phyloP scores from a whole-genome alignment of 2,113 vertebrate species.

The Elephas maximus region DNA sequence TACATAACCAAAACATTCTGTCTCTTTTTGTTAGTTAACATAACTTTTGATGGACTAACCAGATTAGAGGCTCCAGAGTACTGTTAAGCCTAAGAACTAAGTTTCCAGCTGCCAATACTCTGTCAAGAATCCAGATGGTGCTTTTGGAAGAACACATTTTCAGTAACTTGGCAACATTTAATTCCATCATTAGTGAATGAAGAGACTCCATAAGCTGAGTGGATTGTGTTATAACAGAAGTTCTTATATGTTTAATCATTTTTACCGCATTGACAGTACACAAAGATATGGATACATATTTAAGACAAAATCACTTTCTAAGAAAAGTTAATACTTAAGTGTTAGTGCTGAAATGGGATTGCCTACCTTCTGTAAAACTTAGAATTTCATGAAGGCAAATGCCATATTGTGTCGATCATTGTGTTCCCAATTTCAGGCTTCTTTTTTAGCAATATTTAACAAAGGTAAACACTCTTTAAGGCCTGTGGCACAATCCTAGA shows the following conservation, averaged over 20 bases:
- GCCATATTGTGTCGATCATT: neutral
- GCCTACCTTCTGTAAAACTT: neutral
- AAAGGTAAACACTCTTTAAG: neutral
- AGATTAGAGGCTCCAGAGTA: slow-evolving; percentile 60
- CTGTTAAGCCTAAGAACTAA: slow-evolving; percentile 51
- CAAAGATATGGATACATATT: neutral
- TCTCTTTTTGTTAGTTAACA: slow-evolving; percentile 44
- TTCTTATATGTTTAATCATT: slow-evolving; percentile 40
- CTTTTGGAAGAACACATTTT: slow-evolving; percentile 68
- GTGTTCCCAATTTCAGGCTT: neutral
- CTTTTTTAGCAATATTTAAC: neutral
- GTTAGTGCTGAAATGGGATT: neutral
- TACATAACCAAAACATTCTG: neutral
- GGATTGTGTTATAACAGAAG: neutral
- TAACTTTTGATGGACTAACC: slow-evolving; percentile 61
- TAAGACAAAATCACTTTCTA: slow-evolving; percentile 7
- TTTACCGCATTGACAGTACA: neutral
- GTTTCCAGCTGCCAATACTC: slow-evolving; percentile 71
- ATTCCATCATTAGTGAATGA: slow-evolving; percentile 58
- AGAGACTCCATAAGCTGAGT: slow-evolving; percentile 18
- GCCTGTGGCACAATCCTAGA: neutral
- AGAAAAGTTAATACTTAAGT: neutral
- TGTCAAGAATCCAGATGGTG: slow-evolving; percentile 76
- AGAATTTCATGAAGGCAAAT: neutral
- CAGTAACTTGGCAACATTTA: slow-evolving; percentile 64